Percentiles rank a stretch among this genome's conserved stretches.
phyloP scores from a whole-genome alignment of 2,113 vertebrate genomes.

The Apeltes quadracus region DNA sequence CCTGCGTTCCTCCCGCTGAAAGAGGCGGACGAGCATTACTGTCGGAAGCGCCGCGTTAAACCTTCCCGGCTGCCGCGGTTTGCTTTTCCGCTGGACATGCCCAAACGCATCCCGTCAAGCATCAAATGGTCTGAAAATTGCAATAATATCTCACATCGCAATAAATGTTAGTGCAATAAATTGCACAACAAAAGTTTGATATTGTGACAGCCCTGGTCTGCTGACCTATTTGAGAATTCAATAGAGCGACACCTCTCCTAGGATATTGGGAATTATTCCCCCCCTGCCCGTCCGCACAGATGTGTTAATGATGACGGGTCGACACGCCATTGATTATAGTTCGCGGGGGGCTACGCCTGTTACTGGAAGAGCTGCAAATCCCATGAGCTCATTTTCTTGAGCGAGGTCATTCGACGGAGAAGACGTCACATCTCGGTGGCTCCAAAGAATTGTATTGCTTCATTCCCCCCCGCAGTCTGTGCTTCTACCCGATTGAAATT shows the following conservation, averaged over 20 bases:
- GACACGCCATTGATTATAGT: constrained; percentile 47
- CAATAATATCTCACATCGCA: too few relatives aligned
- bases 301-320: constrained; percentile 14
- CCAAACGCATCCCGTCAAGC: too few relatives aligned
- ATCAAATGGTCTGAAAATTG: too few relatives aligned
- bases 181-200: too few relatives aligned
- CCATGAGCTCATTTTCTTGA: constrained; percentile 31
- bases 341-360: constrained; percentile 26
- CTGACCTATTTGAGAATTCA: constrained; percentile 45
- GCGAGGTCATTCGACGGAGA: constrained; percentile 19
- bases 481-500: neutral
- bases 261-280: constrained; percentile 1
- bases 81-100: too few relatives aligned
- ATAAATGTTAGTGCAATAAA: too few relatives aligned
- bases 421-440: constrained; percentile 24
- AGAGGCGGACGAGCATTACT: too few relatives aligned
- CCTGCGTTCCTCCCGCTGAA: too few relatives aligned
- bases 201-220: too few relatives aligned
- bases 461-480: too few relatives aligned
- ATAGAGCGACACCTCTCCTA: constrained; percentile 8
- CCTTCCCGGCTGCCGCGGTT: too few relatives aligned
- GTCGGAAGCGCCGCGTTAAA: too few relatives aligned
- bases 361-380: constrained; percentile 32
- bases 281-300: neutral
- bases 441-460: constrained; percentile 18